phyloP scores from a whole-genome alignment of 2,113 vertebrate genomes.

The Corythornis cristatus region DNA sequence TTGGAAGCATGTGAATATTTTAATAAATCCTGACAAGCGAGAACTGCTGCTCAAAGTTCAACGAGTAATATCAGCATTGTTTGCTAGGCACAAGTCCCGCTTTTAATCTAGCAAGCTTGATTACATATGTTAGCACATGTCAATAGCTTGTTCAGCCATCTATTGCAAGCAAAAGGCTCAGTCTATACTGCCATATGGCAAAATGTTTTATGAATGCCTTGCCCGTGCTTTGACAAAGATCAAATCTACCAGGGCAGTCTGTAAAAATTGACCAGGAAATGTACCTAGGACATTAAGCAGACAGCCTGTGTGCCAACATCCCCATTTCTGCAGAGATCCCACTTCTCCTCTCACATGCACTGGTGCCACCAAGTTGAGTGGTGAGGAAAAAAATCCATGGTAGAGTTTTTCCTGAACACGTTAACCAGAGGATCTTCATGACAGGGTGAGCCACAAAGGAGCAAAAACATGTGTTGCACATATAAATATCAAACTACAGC shows the following conservation, averaged over 20 bases:
- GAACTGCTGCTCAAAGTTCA: conserved; percentile 66
- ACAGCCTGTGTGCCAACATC: background rate
- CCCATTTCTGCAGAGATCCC: background rate
- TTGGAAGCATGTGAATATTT: conserved; percentile 78
- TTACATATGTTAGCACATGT: conserved; percentile 51
- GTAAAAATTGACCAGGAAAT: background rate
- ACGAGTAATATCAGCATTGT: conserved; percentile 54
- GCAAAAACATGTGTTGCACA: background rate
- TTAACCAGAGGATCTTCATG: background rate
- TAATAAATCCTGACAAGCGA: conserved; percentile 49
- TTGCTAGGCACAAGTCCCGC: conserved; percentile 61
- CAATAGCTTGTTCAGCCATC: conserved; percentile 49
- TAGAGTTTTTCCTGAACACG: background rate
- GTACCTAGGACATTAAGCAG: background rate
- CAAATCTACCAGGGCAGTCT: background rate
- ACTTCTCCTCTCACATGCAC: background rate
- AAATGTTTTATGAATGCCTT: conserved; percentile 58
- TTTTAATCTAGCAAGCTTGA: conserved; percentile 55
- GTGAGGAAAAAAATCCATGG: background rate
- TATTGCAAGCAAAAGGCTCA: conserved; percentile 31
- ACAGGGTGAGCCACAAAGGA: background rate
- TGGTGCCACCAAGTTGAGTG: background rate
- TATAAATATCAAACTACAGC: background rate
- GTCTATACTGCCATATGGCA: background rate
- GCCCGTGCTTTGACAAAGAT: conserved; percentile 20